These are phyloP conservation scores for Diorhabda carinulata DNA, from an alignment of 1,140 invertebrate species.

Conservation along the genomic window DNA sequence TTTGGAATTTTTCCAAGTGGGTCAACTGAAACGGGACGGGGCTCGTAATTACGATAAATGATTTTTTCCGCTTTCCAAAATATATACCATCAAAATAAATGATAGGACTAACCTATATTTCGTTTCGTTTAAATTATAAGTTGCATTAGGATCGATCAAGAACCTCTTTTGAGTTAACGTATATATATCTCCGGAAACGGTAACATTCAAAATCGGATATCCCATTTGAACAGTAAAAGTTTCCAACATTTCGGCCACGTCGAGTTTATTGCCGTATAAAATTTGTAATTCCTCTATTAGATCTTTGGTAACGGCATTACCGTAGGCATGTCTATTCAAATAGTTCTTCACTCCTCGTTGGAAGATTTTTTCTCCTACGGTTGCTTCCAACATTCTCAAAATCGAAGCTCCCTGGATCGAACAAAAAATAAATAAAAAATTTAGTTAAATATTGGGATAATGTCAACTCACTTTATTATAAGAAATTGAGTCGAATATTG, in stretches of 20 bases:
- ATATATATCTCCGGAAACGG: conserved; percentile 49
- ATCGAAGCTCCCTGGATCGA: conserved; percentile 72
- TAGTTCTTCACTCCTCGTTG: conserved; percentile 68
- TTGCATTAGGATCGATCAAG: conserved; percentile 60
- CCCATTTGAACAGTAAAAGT: conserved; percentile 94
- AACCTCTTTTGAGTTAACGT: conserved; percentile 71
- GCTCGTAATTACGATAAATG: too few species aligned
- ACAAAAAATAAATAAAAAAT: conserved; percentile 3
- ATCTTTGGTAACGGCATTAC: conserved; percentile 77
- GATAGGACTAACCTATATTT: conserved; percentile 55
- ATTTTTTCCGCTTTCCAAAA: too few species aligned
- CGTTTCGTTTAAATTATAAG: conserved; percentile 52
- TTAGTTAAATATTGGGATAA: conserved; percentile 5
- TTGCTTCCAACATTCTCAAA: conserved; percentile 85
- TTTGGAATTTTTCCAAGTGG: too few species aligned
- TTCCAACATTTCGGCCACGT: conserved; percentile 75
- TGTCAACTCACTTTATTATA: conserved; percentile 74
- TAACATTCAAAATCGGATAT: conserved; percentile 73
- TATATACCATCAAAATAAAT: background rate
- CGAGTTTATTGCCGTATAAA: conserved; percentile 46
- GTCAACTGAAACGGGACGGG: too few species aligned
- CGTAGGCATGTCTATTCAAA: conserved; percentile 64
- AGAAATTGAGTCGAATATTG: conserved; percentile 89
- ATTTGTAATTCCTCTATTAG: conserved; percentile 65
- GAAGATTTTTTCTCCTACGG: conserved; percentile 74